Evolutionary conservation across 1,140 invertebrate species (phyloP).

Genomic region (Drosophila dunni): DNA sequence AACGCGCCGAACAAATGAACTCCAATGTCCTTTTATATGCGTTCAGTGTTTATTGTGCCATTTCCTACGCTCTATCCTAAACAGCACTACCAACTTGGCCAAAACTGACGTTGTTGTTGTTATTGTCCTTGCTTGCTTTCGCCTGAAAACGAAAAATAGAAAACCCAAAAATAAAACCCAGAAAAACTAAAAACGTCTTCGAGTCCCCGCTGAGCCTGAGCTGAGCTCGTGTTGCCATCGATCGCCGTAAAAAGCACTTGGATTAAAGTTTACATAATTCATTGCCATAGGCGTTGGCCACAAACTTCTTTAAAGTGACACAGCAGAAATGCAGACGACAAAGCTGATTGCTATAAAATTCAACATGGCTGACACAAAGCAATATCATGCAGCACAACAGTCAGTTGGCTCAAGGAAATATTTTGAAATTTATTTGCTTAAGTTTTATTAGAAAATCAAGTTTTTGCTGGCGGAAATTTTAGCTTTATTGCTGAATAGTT

Average conservation of each 20-base stretch:
- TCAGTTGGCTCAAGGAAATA: not conserved
- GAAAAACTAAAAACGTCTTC: constrained; percentile 14
- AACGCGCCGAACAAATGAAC: constrained; percentile 76
- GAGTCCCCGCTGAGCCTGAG: not conserved
- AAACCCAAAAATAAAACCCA: too few species aligned
- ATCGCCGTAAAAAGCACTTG: constrained; percentile 61
- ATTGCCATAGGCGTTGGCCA: constrained; percentile 40
- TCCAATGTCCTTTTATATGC: constrained; percentile 80
- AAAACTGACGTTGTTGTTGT: constrained; percentile 47
- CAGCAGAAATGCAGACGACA: not conserved
- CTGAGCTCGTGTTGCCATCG: constrained; percentile 49
- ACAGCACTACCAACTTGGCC: constrained; percentile 69
- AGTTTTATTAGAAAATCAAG: not conserved
- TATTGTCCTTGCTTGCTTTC: constrained; percentile 7
- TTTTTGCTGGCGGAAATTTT: too few species aligned
- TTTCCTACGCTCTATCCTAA: constrained; percentile 67
- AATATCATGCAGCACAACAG: not conserved
- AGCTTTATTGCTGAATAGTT: too few species aligned
- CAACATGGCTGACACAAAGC: not conserved
- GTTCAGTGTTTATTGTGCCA: constrained; percentile 80
- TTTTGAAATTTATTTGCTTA: not conserved
- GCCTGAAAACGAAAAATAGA: not conserved
- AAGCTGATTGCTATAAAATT: constrained; percentile 21
- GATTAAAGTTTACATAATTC: constrained; percentile 78
- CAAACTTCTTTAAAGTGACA: constrained; percentile 46